Evolutionary conservation across 2,113 vertebrate genomes (phyloP).

Genomic region (Malurus melanocephalus): DNA sequence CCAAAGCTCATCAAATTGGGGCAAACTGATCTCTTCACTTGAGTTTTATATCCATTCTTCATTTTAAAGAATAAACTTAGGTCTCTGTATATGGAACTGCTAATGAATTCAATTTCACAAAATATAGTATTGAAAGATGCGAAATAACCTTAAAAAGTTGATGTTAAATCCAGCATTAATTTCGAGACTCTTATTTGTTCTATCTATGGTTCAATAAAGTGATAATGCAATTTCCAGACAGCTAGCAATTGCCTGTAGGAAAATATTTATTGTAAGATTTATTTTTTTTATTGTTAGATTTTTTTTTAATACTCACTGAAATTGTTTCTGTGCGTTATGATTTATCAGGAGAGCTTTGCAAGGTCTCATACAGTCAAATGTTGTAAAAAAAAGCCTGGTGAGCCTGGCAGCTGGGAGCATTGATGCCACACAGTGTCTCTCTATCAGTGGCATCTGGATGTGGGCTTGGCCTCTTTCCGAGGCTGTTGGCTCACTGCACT

Average conservation of each 20-base stretch:
- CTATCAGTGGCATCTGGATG: conserved; percentile 71
- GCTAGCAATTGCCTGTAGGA: background rate
- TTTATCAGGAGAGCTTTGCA: conserved; percentile 33
- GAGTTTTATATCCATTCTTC: background rate
- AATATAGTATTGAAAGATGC: background rate
- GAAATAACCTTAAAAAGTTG: background rate
- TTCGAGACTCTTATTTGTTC: background rate
- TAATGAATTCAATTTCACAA: background rate
- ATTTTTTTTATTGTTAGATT: background rate
- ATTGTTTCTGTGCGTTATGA: background rate
- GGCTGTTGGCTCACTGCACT: conserved; percentile 63
- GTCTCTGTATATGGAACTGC: background rate
- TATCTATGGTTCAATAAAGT: background rate
- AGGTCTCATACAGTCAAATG: conserved; percentile 27
- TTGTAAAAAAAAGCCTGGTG: conserved; percentile 27
- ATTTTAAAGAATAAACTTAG: background rate
- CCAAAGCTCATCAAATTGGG: background rate
- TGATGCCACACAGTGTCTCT: conserved; percentile 61
- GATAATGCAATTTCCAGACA: background rate
- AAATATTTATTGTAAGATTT: background rate
- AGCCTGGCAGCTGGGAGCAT: conserved; percentile 66
- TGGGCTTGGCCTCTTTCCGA: conserved; percentile 71
- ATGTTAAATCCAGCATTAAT: background rate
- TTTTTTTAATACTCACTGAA: background rate
- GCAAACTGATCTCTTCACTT: background rate